These are phyloP conservation scores for Reinhardtius hippoglossoides DNA, from an alignment of 2,113 vertebrate species.

Conservation along the genomic window DNA sequence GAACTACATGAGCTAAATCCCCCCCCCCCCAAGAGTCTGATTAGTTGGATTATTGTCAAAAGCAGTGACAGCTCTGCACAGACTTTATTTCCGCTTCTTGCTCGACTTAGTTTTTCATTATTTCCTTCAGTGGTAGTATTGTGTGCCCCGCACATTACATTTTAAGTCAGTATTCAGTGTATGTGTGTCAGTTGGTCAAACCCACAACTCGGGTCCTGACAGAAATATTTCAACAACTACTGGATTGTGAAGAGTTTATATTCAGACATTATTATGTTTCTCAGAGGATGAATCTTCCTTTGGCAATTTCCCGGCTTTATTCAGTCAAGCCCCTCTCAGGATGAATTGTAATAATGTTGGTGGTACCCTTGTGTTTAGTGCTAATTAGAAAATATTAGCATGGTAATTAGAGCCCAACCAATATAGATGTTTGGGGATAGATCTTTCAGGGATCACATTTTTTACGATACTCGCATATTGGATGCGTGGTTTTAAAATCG, in stretches of 20 bases:
- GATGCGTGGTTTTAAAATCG: no score
- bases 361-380: background rate
- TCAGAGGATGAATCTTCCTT: background rate
- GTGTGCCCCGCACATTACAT: background rate
- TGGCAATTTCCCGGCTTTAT: background rate
- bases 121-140: background rate
- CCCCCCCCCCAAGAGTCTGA: background rate
- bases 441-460: background rate
- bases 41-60: conserved; percentile 4
- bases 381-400: background rate
- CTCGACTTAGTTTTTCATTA: conserved; percentile 1
- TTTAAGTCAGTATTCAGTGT: background rate
- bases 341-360: background rate
- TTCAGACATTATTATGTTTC: background rate
- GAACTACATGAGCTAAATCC: background rate
- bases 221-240: background rate
- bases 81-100: no score
- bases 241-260: background rate
- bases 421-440: background rate
- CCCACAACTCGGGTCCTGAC: background rate
- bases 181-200: background rate
- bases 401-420: background rate
- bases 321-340: background rate
- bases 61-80: background rate
- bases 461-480: no score